Conservation (phyloP, 2,113 vertebrate genomes). For the Mormyrus lacerda region DNA sequence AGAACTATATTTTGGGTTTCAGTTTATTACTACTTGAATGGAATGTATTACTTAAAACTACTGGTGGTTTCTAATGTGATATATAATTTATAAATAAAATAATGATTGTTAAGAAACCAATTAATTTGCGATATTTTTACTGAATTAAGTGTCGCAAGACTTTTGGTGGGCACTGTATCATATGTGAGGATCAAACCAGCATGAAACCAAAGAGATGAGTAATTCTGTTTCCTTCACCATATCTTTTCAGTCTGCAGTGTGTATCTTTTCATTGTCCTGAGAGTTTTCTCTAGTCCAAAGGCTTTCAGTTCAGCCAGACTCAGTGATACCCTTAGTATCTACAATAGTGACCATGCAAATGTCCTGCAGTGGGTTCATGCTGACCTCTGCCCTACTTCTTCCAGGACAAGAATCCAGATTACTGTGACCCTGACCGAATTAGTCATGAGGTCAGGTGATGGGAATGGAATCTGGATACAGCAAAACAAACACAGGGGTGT, state of each 20-base stretch:
- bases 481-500: not conserved
- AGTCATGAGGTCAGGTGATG: not conserved
- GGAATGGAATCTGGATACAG: not conserved
- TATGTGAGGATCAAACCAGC: not conserved
- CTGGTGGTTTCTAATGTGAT: not conserved
- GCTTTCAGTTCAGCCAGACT: not conserved
- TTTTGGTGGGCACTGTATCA: not conserved
- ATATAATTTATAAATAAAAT: not conserved
- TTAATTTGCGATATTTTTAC: not conserved
- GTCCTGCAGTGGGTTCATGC: not conserved
- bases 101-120: not conserved
- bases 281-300: not conserved
- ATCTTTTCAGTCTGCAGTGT: not conserved
- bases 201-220: not conserved
- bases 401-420: not conserved
- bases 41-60: not conserved
- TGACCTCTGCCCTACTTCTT: not conserved
- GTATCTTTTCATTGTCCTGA: not conserved
- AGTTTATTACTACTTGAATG: not conserved
- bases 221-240: not conserved
- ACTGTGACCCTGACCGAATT: not conserved
- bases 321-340: not conserved
- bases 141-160: not conserved
- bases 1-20: not conserved
- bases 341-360: not conserved